Conservation (phyloP, 2,888 invertebrate species). For the Tipula confusa region DNA sequence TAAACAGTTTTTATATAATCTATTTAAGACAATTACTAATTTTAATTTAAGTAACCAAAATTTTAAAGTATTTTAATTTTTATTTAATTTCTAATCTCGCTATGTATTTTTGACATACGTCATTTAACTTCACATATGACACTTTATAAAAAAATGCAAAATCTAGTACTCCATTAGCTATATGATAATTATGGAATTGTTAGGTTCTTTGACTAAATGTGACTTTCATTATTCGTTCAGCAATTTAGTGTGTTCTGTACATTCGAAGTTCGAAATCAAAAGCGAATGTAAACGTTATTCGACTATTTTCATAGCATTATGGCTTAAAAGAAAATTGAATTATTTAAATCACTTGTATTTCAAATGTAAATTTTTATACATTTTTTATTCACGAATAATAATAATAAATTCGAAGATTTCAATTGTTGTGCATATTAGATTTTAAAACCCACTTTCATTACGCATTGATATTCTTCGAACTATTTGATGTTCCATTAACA, state of each 20-base stretch:
- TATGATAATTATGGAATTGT: background rate
- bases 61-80: background rate
- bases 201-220: background rate
- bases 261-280: too few relatives aligned
- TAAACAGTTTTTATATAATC: background rate
- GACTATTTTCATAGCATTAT: too few relatives aligned
- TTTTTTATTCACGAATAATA: background rate
- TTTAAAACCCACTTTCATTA: constrained; percentile 1
- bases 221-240: background rate
- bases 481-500: background rate
- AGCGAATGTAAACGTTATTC: too few relatives aligned
- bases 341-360: constrained; percentile 25
- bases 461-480: background rate
- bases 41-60: background rate
- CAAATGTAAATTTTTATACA: background rate
- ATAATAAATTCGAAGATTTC: background rate
- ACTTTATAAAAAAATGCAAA: background rate
- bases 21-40: background rate
- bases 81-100: background rate
- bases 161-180: background rate
- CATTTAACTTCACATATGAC: background rate
- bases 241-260: background rate
- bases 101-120: background rate
- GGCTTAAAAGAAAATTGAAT: too few relatives aligned
- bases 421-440: background rate